These are phyloP conservation scores for Myripristis murdjan DNA, from an alignment of 2,797 vertebrate genomes.

Conservation along the genomic window DNA sequence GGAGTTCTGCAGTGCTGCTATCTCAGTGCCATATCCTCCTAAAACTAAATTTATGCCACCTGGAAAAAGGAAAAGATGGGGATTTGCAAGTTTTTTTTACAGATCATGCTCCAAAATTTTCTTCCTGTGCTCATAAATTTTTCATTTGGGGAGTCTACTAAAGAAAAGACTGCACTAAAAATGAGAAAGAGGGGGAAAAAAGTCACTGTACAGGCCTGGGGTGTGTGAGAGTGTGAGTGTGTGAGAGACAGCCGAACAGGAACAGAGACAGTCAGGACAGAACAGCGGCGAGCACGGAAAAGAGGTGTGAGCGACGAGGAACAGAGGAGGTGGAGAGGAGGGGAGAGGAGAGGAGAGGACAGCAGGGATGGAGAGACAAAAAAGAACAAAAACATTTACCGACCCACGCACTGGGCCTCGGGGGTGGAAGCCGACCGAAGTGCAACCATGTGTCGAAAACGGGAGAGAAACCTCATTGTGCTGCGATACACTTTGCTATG, in stretches of 20 bases:
- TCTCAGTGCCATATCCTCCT: not conserved
- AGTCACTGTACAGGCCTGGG: slow-evolving; percentile 9
- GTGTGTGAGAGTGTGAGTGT: no score
- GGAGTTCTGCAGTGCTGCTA: not conserved
- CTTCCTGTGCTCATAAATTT: slow-evolving; percentile 61
- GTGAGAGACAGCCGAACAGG: slow-evolving; percentile 29
- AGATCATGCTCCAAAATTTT: slow-evolving; percentile 36
- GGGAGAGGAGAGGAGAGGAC: slow-evolving; percentile 17
- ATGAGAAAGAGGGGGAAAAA: not conserved
- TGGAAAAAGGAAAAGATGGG: slow-evolving; percentile 31
- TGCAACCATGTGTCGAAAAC: slow-evolving; percentile 57
- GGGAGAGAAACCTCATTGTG: slow-evolving; percentile 24
- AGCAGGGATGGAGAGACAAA: slow-evolving; percentile 42
- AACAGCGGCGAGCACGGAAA: slow-evolving; percentile 45
- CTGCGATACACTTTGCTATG: no score
- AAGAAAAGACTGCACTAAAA: not conserved
- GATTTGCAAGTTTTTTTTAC: slow-evolving; percentile 20
- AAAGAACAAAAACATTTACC: slow-evolving; percentile 69
- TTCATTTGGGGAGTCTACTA: slow-evolving; percentile 55
- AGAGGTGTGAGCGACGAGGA: slow-evolving; percentile 64
- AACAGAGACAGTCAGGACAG: slow-evolving; percentile 45
- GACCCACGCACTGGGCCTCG: slow-evolving; percentile 69
- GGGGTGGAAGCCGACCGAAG: slow-evolving; percentile 61
- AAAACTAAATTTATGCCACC: slow-evolving; percentile 43
- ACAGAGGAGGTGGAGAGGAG: slow-evolving; percentile 38